Evolutionary conservation across 1,140 invertebrate species (phyloP).

Genomic region (Lerema accius): DNA sequence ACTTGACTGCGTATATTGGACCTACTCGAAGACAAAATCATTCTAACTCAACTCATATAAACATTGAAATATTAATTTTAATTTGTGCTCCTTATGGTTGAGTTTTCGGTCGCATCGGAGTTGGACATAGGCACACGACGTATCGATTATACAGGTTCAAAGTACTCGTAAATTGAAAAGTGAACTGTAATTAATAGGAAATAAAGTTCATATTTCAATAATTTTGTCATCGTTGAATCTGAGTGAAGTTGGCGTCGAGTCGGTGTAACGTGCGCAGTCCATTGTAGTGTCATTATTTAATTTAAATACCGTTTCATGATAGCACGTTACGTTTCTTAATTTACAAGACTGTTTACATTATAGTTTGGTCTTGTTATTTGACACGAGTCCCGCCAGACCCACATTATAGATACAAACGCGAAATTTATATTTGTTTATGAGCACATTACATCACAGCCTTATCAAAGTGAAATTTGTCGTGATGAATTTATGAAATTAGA

Average conservation of each 20-base stretch:
- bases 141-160: no score
- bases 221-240: no score
- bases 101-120: no score
- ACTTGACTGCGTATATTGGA: no score
- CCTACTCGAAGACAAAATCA: no score
- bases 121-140: no score
- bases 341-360: slow-evolving; percentile 49
- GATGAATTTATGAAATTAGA: slow-evolving; percentile 31
- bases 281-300: slow-evolving; percentile 10
- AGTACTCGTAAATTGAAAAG: no score
- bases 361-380: slow-evolving; percentile 23
- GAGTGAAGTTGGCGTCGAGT: neutral
- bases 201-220: no score
- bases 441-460: neutral
- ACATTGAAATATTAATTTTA: no score
- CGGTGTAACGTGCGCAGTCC: slow-evolving; percentile 25
- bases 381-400: slow-evolving; percentile 40
- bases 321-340: slow-evolving; percentile 33
- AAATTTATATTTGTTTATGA: neutral
- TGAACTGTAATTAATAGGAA: no score
- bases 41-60: no score
- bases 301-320: neutral
- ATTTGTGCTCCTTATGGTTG: no score
- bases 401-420: slow-evolving; percentile 5
- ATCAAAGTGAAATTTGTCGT: slow-evolving; percentile 8